phyloP scores from a whole-genome alignment of 2,888 invertebrate genomes.

The Oligia latruncula region DNA sequence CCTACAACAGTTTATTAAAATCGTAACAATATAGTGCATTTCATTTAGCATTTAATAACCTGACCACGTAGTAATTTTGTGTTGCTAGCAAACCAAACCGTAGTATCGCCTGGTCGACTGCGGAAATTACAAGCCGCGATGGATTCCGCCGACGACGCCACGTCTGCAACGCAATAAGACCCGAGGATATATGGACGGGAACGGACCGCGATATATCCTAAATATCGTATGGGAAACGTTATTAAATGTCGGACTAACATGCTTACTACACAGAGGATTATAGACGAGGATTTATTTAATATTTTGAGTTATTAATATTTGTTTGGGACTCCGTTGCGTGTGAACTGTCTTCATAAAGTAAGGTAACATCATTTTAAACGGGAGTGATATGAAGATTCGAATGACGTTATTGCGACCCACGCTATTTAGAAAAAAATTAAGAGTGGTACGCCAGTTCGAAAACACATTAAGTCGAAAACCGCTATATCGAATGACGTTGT shows the following conservation, averaged over 20 bases:
- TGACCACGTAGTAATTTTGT: constrained; percentile 34
- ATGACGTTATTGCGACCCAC: too few relatives aligned
- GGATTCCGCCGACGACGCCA: constrained; percentile 64
- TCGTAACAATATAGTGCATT: neutral
- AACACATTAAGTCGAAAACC: too few relatives aligned
- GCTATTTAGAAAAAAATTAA: too few relatives aligned
- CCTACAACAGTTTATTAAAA: neutral
- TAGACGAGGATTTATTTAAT: neutral
- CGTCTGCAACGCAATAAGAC: constrained; percentile 64
- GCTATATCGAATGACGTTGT: too few relatives aligned
- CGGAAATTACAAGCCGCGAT: constrained; percentile 79
- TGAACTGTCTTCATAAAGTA: neutral
- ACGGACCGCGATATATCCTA: constrained; percentile 59
- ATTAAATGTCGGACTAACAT: constrained; percentile 57
- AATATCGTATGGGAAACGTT: constrained; percentile 57
- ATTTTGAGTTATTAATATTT: neutral
- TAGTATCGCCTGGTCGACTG: constrained; percentile 53
- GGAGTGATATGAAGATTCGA: too few relatives aligned
- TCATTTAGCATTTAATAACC: constrained; percentile 10
- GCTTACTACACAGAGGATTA: constrained; percentile 22
- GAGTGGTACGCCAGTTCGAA: too few relatives aligned
- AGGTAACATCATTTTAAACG: neutral
- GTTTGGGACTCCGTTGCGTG: neutral
- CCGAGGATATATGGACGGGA: constrained; percentile 60
- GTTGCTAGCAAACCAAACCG: constrained; percentile 38